Evolutionary conservation across 2,113 vertebrate species (phyloP), one percentile per base, ranked within the genome.

Genomic region (Centropristis striata): DNA sequence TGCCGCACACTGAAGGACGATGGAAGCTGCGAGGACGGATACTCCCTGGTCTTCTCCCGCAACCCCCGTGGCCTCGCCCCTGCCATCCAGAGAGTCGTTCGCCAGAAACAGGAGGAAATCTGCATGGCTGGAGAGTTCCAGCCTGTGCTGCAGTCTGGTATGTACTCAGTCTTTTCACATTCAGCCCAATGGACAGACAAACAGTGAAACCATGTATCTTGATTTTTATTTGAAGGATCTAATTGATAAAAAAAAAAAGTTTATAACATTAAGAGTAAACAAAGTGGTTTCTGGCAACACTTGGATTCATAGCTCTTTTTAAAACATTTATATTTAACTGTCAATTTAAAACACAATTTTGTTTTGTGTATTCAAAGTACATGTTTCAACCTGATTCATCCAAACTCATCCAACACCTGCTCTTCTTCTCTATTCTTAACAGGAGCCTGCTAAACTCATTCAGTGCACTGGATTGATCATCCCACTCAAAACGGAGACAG

Each of bases 111-210:
- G 86, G 96, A 96, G 3, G 96, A 98, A 59, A 95, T 98, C 89
- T 98, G 97, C 93, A 95, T 97, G 96, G 90, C 92, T 15, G 96
- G 96, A 55, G 94, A 97, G 92, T 98, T 97, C 84, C 94, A 96
- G 89, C 95, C 96, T 0, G 97, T 98, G 64, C 95, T 98, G 50
- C 97, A 98, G 94, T 92, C 93, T 42, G 92, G 92, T 81, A 44
- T 0, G 71, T 37, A 27, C 57, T 54, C 10, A 23, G 21, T 36
- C n/a, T 51, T n/a, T 32, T 25, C 21, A 58, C 12, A 41, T 42
- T 32, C 10, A 53, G 7, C 14, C 25, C 8, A 49, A 55, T 23
- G 13, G 42, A 16, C 27, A 4, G 42, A 50, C 28, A 14, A 41
- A 53, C 20, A 20, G 46, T 15, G 21, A 65, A 55, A 21, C 6